phyloP scores from a whole-genome alignment of 2,888 invertebrate genomes.

The Eupithecia pulchellata region DNA sequence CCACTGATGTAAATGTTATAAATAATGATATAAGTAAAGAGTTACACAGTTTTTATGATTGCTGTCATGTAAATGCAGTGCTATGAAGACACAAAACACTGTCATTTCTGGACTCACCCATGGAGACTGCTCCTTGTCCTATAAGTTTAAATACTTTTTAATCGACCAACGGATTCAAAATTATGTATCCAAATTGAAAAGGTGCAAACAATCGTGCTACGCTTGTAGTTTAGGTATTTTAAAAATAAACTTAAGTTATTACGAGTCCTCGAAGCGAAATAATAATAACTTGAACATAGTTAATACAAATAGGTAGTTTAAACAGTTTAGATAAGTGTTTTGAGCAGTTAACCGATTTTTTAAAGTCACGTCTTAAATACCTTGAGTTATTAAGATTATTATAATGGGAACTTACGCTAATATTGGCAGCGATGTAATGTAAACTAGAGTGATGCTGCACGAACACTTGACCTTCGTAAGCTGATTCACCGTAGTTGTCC shows the following conservation, averaged over 20 bases:
- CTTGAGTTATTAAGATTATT: background rate
- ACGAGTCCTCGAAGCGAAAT: background rate
- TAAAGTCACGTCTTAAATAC: slow-evolving; percentile 7
- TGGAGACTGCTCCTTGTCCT: slow-evolving; percentile 24
- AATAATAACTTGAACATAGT: background rate
- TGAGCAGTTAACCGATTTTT: background rate
- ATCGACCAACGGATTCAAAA: slow-evolving; percentile 5
- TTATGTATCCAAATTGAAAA: too few relatives aligned
- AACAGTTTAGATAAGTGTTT: background rate
- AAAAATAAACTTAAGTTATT: background rate
- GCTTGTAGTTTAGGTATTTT: background rate
- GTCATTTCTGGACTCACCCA: slow-evolving; percentile 25
- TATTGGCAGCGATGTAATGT: slow-evolving; percentile 91
- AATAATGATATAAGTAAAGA: slow-evolving; percentile 7
- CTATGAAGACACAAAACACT: slow-evolving; percentile 4
- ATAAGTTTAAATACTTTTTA: slow-evolving; percentile 19
- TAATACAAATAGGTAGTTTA: background rate
- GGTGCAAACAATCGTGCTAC: background rate
- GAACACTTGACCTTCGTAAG: slow-evolving; percentile 94
- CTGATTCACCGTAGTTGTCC: slow-evolving; percentile 93
- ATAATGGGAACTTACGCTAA: slow-evolving; percentile 80
- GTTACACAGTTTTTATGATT: background rate
- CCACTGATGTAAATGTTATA: slow-evolving; percentile 2
- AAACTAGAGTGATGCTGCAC: slow-evolving; percentile 91
- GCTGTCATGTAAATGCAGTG: slow-evolving; percentile 27